A percentile compares a stretch with the other conserved stretches of the same genome.
Evolutionary conservation across 2,888 invertebrate species (phyloP).

Genomic region (Harmothoe impar): DNA sequence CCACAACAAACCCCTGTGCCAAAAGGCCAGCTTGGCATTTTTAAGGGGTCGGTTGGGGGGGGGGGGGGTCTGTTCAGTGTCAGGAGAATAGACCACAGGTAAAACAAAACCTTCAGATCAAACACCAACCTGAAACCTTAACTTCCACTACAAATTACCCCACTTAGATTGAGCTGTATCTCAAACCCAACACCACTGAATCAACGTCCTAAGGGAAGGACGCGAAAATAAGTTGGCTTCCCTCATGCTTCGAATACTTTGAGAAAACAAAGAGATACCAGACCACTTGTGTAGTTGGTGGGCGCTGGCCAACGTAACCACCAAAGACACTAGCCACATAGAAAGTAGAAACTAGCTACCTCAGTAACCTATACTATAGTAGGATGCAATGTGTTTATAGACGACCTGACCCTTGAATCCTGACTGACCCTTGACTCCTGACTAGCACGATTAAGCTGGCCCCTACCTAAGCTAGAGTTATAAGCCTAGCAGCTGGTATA

Average conservation of each 20-base stretch:
- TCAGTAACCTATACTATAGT: too few relatives aligned
- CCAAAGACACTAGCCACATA: neutral
- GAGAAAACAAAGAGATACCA: too few relatives aligned
- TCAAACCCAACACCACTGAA: neutral
- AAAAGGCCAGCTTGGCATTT: constrained; percentile 9
- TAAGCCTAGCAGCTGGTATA: too few relatives aligned
- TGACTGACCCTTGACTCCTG: too few relatives aligned
- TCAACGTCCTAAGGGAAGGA: neutral
- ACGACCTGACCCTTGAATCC: too few relatives aligned
- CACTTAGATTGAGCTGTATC: neutral
- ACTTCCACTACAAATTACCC: neutral
- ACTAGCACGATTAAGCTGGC: too few relatives aligned
- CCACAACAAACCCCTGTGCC: neutral
- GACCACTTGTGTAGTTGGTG: neutral
- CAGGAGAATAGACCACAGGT: neutral
- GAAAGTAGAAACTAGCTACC: too few relatives aligned
- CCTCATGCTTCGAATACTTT: too few relatives aligned
- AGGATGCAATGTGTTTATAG: too few relatives aligned
- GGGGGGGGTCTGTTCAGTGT: neutral
- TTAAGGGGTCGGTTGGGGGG: neutral
- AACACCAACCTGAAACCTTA: constrained; percentile 9
- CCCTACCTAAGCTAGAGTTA: too few relatives aligned
- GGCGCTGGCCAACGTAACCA: constrained; percentile 29
- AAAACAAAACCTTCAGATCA: neutral
- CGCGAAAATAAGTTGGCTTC: neutral